These are phyloP conservation scores for Hermetia illucens DNA, from an alignment of 1,140 invertebrate species.

Conservation along the genomic window DNA sequence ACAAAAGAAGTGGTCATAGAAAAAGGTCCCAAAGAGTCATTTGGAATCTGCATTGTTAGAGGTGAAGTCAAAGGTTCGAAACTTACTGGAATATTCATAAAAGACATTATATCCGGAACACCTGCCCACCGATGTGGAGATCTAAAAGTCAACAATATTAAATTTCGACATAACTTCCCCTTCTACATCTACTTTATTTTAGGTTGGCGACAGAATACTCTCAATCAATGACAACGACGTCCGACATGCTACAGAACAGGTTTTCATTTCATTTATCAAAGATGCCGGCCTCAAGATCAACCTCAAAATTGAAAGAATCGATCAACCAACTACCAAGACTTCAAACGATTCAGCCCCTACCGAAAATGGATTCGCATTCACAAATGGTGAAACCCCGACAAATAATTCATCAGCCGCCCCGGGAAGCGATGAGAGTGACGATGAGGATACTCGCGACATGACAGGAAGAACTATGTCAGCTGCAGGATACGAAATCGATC, in stretches of 20 bases:
- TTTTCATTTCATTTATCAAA: slow-evolving; percentile 91
- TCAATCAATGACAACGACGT: slow-evolving; percentile 91
- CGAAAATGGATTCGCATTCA: slow-evolving; percentile 13
- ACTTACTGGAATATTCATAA: slow-evolving; percentile 94
- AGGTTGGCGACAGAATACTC: slow-evolving; percentile 79
- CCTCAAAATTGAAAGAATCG: slow-evolving; percentile 74
- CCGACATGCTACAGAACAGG: slow-evolving; percentile 78
- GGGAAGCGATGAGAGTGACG: slow-evolving; percentile 42
- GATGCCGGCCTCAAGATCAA: slow-evolving; percentile 78
- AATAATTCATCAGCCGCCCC: not conserved
- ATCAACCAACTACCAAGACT: slow-evolving; percentile 5
- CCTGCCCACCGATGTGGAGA: slow-evolving; percentile 83
- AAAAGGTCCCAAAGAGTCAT: slow-evolving; percentile 32
- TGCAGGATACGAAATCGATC: slow-evolving; percentile 70
- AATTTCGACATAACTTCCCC: not conserved
- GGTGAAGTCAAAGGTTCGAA: slow-evolving; percentile 57
- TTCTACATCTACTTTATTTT: slow-evolving; percentile 15
- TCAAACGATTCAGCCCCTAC: slow-evolving; percentile 25
- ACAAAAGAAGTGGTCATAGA: too few species aligned
- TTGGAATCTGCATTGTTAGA: slow-evolving; percentile 95
- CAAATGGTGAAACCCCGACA: not conserved
- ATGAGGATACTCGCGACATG: slow-evolving; percentile 54
- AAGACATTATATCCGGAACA: slow-evolving; percentile 87
- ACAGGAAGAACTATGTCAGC: slow-evolving; percentile 65
- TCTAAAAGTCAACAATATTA: slow-evolving; percentile 50